Evolutionary conservation across 2,113 vertebrate species (phyloP), one percentile per base, ranked within the genome.

Genomic region (Lanius ludovicianus): DNA sequence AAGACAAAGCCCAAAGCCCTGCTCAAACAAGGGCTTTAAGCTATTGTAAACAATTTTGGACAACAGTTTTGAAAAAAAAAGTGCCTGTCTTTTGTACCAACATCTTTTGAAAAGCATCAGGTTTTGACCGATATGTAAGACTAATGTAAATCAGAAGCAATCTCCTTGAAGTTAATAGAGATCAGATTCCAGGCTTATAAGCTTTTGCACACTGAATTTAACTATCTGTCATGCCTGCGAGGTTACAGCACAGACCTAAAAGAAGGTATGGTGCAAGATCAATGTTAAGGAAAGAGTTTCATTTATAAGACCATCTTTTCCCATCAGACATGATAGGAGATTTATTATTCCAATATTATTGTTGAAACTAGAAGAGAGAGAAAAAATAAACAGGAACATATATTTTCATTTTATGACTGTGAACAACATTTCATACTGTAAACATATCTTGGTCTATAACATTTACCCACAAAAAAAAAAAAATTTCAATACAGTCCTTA

Each of bases 401-500:
- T 91, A 92, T 89, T 95, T 95, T 93, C 91, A 87, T 90, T 96
- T 94, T 95, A 95, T 91, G 90, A 80, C 71, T 76, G 74, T 31
- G 94, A 96, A 93, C 92, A 94, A 95, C 81, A 96, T 92, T 96
- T 92, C 84, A 82, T 74, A 91, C 84, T 88, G 91, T 96, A 98
- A 98, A 97, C 97, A 97, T 95, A 89, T 96, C 86, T 82, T 79
- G 85, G 88, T 93, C 95, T 84, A 73, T 81, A 96, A 91, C 88
- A 96, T 97, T 97, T 94, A 97, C 84, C 87, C 65, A 87, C 91
- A 80, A 95, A 97, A 96, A 91, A 96, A 91, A 96, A 91, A 95
- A 91, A 81, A 96, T 96, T 98, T 97, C 92, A 97, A 96, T 96
- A 96, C 96, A 96, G 95, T 96, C 97, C 96, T 97, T 98, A 95